phyloP scores from a whole-genome alignment of 2,113 vertebrate genomes.

The Junco hyemalis region DNA sequence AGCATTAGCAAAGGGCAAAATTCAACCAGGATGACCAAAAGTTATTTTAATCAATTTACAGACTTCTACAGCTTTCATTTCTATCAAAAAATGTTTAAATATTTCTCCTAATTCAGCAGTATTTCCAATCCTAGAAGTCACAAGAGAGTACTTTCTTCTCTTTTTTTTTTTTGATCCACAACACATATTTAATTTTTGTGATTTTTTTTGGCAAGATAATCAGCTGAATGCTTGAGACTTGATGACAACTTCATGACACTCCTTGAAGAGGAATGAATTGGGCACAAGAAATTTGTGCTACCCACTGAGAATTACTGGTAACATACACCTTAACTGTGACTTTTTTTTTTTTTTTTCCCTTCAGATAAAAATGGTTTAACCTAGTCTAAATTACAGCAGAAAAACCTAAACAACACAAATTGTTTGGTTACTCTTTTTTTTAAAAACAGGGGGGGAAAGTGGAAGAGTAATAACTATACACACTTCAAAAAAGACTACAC shows the following conservation, averaged over 20 bases:
- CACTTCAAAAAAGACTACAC: not conserved
- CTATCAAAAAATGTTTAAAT: not conserved
- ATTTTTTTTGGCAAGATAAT: not conserved
- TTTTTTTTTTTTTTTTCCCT: not conserved
- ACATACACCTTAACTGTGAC: not conserved
- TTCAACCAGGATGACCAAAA: not conserved
- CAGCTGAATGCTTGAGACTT: not conserved
- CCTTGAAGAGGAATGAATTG: not conserved
- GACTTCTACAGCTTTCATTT: not conserved
- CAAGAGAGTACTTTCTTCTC: not conserved
- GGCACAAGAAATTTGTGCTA: not conserved
- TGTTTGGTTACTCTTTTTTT: not conserved
- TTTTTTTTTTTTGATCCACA: not conserved
- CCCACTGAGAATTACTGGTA: not conserved
- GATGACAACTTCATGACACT: not conserved
- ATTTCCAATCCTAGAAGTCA: not conserved
- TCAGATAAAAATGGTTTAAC: not conserved
- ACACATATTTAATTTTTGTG: not conserved
- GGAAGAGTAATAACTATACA: not conserved
- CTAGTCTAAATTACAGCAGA: not conserved
- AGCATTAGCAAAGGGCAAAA: not conserved
- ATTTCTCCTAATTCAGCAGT: not conserved
- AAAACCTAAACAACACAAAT: not conserved
- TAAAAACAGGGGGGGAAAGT: rapidly evolving
- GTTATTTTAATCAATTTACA: not conserved